Base-by-base conservation (phyloP, 2,888 invertebrate genomes). In the Cryptosula pallasiana region DNA sequence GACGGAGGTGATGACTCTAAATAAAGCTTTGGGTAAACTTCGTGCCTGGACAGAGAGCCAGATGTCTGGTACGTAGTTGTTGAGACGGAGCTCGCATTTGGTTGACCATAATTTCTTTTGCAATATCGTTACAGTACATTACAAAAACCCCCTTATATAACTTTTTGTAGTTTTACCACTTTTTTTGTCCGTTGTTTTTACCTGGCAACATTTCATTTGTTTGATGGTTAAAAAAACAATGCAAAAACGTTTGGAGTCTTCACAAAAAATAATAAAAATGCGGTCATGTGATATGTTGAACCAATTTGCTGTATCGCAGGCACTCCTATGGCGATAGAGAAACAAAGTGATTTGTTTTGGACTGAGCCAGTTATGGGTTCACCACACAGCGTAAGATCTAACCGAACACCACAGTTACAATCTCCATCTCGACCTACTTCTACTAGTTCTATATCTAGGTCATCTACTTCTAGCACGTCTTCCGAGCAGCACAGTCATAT, bases 1-100 rank as follows among this genome's bases (percentile, higher is more conserved):
- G 73, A 94, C 95, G 82, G 95, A 95, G 84, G 88, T 91, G 71
- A 89, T 91, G 73, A 88, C 93, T 69, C 87, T 96, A 69, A 91
- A 90, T 75, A 89, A 91, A 77, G 95, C 95, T 71, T 89, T 94
- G 84, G 90, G 91, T 78, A 93, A 94, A 83, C 89, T 96, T 69
- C 89, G 91, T 78, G 89, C 91, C 81, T 95, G 93, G 81, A 92
- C 32, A 2, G 70, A 70, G 23, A 54, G 45, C 16, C 70, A 36
- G 35, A 25, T 70, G 27, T 29, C 23, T 23, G 70, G 70, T 63
- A 57, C 25, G 57, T 57, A 9, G n/a, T n/a, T n/a, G n/a, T n/a
- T n/a, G n/a, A n/a, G n/a, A n/a, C n/a, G n/a, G n/a, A n/a, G n/a
- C n/a, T n/a, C n/a, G n/a, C n/a, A n/a, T n/a, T n/a, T n/a, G n/a